Base-by-base conservation (phyloP, 2,888 invertebrate species). In the Drosophila longiperda region DNA sequence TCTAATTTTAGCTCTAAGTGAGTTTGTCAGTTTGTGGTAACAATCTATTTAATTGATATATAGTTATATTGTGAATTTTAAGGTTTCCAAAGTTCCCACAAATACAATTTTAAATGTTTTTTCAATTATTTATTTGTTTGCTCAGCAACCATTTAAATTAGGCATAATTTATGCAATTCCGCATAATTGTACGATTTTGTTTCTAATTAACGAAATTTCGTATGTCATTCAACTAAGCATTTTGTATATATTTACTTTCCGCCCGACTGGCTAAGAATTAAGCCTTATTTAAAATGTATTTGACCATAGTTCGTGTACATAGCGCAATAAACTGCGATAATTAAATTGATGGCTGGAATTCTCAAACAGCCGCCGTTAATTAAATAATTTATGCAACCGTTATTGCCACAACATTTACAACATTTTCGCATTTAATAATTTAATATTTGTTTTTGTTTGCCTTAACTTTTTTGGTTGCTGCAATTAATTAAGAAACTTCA, bases 281-380 rank as follows among this genome's bases (percentile, higher is more conserved):
- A 17, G 66, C 62, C 20, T 40, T 75, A 52, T 78, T 71, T 59
- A 75, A 78, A 70, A 20, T 60, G 48, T 50, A 71, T 57, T 63
- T 53, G 48, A 73, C 76, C 82, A 49, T 71, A 71, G 38, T 32
- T 34, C 49, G 54, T 26, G 32, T 33, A 23, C 23, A 34, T 17
- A 7, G 54, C 23, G 34, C 49, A 36, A 68, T 49, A 71, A 80
- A 85, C 72, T 62, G 61, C 65, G 64, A 69, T 87, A 88, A 84
- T 84, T 84, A 83, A 86, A 88, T 86, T 67, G 59, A 64, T 80
- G 49, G 63, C 69, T 55, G 54, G 61, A 60, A 50, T 66, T 53
- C 54, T 61, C 59, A 69, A 62, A 73, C 48, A 55, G 15, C 54
- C 20, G 66, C 57, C 76, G 60, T 63, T 68, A 73, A 86, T 78